A percentile compares a stretch with the other conserved stretches of the same genome.
Evolutionary conservation across 2,797 vertebrate genomes (phyloP).

Genomic region (Pseudochirops cupreus): DNA sequence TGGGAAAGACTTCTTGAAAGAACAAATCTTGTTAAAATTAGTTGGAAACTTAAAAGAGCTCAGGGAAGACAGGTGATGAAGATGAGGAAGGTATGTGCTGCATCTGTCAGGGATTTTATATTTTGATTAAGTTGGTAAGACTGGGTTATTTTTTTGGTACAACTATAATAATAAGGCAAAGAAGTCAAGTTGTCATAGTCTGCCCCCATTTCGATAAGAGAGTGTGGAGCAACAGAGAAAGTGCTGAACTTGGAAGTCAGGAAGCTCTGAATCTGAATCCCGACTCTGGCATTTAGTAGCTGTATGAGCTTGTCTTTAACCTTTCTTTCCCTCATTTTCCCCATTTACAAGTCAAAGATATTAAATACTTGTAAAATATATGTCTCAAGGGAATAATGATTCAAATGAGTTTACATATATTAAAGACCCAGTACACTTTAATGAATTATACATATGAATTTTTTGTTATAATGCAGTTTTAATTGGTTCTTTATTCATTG

Average conservation of each 20-base stretch:
- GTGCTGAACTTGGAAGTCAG: neutral
- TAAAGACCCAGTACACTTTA: neutral
- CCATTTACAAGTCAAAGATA: neutral
- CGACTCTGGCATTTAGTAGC: neutral
- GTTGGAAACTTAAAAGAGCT: neutral
- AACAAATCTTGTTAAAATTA: neutral
- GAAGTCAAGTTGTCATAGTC: too few species aligned
- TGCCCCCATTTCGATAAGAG: neutral
- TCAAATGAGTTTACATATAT: neutral
- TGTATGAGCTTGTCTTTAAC: neutral
- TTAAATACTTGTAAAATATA: neutral
- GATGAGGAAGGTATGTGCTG: neutral
- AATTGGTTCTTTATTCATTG: neutral
- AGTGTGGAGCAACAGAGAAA: neutral
- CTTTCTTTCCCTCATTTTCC: neutral
- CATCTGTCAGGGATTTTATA: neutral
- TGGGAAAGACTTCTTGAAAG: neutral
- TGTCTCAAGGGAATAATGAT: neutral
- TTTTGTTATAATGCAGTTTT: neutral
- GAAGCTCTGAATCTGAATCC: neutral
- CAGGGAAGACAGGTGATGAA: neutral
- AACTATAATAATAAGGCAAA: neutral
- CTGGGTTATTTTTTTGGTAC: neutral
- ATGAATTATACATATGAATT: neutral
- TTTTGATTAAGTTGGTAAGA: neutral